Percentiles rank a stretch among this genome's conserved stretches.
Conservation (phyloP, 1,140 invertebrate genomes). For the Psilanteris sp. region DNA sequence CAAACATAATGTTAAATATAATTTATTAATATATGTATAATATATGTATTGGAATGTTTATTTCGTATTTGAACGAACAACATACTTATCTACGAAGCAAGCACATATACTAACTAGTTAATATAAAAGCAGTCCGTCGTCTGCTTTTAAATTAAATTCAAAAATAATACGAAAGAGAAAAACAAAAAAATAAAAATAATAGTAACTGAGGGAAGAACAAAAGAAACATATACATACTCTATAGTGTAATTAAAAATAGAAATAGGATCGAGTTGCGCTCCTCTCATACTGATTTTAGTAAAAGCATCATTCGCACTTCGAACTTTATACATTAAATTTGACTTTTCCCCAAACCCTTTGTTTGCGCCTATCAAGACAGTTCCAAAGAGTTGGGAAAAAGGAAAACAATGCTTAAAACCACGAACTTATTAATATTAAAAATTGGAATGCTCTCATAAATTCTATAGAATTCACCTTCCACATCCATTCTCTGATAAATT, state of each 20-base stretch:
- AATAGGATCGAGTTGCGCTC: slow-evolving; percentile 41
- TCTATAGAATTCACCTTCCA: too few relatives aligned
- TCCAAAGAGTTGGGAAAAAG: too few relatives aligned
- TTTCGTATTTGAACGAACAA: too few relatives aligned
- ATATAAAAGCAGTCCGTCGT: slow-evolving; percentile 68
- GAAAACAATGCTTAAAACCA: too few relatives aligned
- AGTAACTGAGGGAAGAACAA: slow-evolving; percentile 21
- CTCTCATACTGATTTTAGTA: slow-evolving; percentile 35
- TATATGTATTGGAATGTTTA: too few relatives aligned
- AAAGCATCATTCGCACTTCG: slow-evolving; percentile 34
- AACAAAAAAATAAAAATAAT: slow-evolving; percentile 12
- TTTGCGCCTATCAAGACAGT: too few relatives aligned
- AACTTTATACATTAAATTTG: slow-evolving; percentile 14
- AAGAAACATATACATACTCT: slow-evolving; percentile 15
- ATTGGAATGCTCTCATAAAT: not conserved
- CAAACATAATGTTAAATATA: too few relatives aligned
- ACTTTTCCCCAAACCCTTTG: slow-evolving; percentile 1
- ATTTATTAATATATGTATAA: too few relatives aligned
- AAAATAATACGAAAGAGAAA: slow-evolving; percentile 18
- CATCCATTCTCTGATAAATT: not conserved
- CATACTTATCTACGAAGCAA: too few relatives aligned
- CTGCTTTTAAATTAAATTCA: slow-evolving; percentile 44
- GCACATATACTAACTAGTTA: too few relatives aligned
- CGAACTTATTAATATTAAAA: too few relatives aligned
- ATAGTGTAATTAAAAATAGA: slow-evolving; percentile 25